Evolutionary conservation across 2,797 vertebrate species (phyloP).

Genomic region (Uromys caudimaculatus): DNA sequence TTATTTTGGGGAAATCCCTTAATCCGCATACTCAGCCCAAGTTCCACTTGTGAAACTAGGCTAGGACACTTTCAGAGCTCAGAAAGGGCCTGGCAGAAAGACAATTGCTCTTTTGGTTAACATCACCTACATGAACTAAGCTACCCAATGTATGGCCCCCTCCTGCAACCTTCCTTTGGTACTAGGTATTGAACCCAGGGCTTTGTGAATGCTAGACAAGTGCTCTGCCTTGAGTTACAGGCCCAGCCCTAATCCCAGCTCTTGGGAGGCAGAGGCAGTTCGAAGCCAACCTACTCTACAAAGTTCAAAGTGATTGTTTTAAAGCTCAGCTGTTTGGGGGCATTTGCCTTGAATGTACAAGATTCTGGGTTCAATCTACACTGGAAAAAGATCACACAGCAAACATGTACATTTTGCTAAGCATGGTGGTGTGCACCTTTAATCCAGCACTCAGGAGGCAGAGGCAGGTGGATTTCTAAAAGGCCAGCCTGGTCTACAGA

Average conservation of each 20-base stretch:
- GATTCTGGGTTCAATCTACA: background rate
- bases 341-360: background rate
- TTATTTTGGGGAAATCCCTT: conserved; percentile 9
- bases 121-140: background rate
- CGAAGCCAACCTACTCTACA: background rate
- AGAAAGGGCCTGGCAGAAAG: background rate
- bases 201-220: background rate
- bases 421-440: background rate
- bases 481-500: background rate
- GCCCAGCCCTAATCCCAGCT: background rate
- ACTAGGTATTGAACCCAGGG: background rate
- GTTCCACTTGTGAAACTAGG: background rate
- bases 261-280: background rate
- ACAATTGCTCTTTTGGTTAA: background rate
- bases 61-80: background rate
- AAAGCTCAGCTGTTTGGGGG: background rate
- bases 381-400: background rate
- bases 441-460: background rate
- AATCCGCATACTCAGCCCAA: background rate
- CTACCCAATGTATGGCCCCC: background rate
- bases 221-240: background rate
- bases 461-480: background rate
- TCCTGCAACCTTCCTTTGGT: background rate
- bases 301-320: background rate
- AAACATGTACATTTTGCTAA: background rate